Evolutionary conservation across 2,113 vertebrate genomes (phyloP).

Genomic region (Edolisoma coerulescens): DNA sequence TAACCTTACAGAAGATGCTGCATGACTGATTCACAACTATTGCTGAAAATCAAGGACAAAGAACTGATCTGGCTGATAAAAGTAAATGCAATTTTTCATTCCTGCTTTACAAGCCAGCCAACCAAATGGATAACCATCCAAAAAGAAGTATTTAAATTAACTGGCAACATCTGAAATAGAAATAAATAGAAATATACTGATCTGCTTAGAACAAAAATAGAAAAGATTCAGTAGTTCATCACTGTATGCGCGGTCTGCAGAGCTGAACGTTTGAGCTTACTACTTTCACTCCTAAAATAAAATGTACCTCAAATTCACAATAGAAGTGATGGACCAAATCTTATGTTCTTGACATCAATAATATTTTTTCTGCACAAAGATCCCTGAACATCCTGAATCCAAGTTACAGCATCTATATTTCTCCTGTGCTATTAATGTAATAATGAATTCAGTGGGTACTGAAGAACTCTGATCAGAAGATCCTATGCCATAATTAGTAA

Average conservation of each 20-base stretch:
- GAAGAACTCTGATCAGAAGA: neutral
- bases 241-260: neutral
- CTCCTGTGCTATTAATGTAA: neutral
- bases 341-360: neutral
- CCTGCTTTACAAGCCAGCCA: neutral
- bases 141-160: neutral
- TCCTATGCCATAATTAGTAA: neutral
- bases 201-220: neutral
- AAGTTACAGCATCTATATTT: neutral
- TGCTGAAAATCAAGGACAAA: neutral
- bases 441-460: neutral
- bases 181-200: neutral
- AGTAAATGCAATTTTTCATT: neutral
- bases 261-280: neutral
- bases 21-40: neutral
- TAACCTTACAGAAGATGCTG: neutral
- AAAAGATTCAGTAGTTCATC: neutral
- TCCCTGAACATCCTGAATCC: neutral
- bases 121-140: neutral
- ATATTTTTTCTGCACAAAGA: neutral
- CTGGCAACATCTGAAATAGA: neutral
- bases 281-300: neutral
- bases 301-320: fast-evolving
- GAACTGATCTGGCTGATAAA: neutral
- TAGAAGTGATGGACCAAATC: neutral